A percentile compares a stretch with the other conserved stretches of the same genome.
These are phyloP conservation scores for Caenorhabditis macrosperma DNA, from an alignment of 2,888 invertebrate genomes.

Conservation along the genomic window DNA sequence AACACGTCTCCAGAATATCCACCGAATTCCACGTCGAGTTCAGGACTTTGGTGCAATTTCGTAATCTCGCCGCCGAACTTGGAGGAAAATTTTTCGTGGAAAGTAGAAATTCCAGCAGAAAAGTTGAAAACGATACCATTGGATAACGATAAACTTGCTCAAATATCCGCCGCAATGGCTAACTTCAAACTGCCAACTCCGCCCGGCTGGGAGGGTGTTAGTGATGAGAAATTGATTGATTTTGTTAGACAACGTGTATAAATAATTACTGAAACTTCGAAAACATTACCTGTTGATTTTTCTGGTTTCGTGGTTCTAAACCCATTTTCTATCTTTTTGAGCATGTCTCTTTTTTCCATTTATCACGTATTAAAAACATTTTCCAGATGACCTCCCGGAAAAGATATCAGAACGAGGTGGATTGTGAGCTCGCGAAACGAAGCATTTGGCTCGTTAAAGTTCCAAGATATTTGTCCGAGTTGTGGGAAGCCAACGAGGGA, in stretches of 20 bases:
- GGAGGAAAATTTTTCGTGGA: neutral
- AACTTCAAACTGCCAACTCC: conserved; percentile 61
- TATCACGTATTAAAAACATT: neutral
- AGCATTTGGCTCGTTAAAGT: conserved; percentile 80
- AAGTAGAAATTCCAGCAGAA: conserved; percentile 14
- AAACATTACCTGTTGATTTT: neutral
- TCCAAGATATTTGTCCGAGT: conserved; percentile 73
- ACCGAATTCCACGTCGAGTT: neutral
- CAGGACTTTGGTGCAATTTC: conserved; percentile 47
- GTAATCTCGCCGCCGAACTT: conserved; percentile 5
- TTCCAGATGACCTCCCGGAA: conserved; percentile 3
- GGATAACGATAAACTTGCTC: conserved; percentile 52
- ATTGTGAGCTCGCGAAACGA: conserved; percentile 70
- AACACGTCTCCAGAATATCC: neutral
- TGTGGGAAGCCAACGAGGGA: conserved; percentile 73
- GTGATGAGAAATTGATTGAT: conserved; percentile 57
- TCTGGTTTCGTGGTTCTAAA: neutral
- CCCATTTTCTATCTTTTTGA: neutral
- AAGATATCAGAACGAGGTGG: conserved; percentile 60
- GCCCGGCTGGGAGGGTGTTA: conserved; percentile 63
- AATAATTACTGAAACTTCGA: no score
- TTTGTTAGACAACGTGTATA: conserved; percentile 33
- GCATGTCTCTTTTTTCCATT: neutral
- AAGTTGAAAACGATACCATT: conserved; percentile 27
- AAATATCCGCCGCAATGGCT: conserved; percentile 62